phyloP scores from a whole-genome alignment of 2,888 invertebrate genomes.

The Pardosa pseudoannulata region DNA sequence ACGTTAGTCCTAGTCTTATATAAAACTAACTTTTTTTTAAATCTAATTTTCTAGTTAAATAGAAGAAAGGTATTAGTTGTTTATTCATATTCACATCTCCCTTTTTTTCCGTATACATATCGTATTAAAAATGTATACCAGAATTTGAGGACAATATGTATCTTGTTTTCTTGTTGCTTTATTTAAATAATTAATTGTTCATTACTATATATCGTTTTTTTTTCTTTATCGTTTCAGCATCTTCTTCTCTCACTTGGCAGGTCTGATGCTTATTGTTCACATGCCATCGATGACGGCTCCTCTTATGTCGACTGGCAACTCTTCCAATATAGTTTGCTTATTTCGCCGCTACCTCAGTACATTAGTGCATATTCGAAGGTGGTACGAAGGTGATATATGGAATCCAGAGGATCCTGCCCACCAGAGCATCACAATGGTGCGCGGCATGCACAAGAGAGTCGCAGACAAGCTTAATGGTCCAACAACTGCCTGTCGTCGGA shows the following conservation, averaged over 20 bases:
- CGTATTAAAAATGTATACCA: no score
- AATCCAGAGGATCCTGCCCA: conserved; percentile 80
- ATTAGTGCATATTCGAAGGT: conserved; percentile 83
- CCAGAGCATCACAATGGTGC: conserved; percentile 79
- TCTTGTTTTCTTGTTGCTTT: no score
- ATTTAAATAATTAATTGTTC: no score
- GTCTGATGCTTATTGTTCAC: conserved; percentile 73
- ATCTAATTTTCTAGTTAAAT: no score
- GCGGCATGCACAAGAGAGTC: conserved; percentile 80
- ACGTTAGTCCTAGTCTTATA: no score
- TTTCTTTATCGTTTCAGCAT: conserved; percentile 57
- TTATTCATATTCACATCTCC: no score
- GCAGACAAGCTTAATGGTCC: conserved; percentile 75
- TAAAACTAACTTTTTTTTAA: no score
- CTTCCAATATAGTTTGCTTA: conserved; percentile 63
- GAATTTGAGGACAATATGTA: no score
- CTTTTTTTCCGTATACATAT: no score
- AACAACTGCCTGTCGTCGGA: neutral
- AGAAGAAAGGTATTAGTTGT: no score
- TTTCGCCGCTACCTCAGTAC: conserved; percentile 89
- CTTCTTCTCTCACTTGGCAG: conserved; percentile 73
- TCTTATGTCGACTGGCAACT: conserved; percentile 74
- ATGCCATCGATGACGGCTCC: conserved; percentile 72
- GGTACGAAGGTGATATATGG: conserved; percentile 83
- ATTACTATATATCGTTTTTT: no score